These are phyloP conservation scores for Limnephilus auricula DNA, from an alignment of 2,888 invertebrate species.

Conservation along the genomic window DNA sequence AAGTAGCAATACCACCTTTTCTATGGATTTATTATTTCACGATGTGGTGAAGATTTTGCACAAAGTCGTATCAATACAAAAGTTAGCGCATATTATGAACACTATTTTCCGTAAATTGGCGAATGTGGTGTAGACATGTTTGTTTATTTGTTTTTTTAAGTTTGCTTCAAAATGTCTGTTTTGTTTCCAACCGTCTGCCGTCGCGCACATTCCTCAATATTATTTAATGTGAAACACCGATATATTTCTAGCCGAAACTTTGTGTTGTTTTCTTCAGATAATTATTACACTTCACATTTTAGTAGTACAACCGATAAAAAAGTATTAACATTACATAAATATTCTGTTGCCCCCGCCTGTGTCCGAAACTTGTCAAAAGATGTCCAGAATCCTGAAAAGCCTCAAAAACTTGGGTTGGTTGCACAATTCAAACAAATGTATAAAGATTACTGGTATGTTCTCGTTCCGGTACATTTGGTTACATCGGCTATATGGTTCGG, in stretches of 20 bases:
- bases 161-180: constrained; percentile 37
- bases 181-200: constrained; percentile 35
- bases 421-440: constrained; percentile 94
- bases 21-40: constrained; percentile 3
- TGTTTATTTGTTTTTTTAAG: not conserved
- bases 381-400: constrained; percentile 27
- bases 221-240: constrained; percentile 17
- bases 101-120: constrained; percentile 8
- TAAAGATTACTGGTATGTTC: constrained; percentile 97
- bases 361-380: constrained; percentile 39
- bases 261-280: constrained; percentile 18
- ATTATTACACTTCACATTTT: not conserved
- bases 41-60: constrained; percentile 8
- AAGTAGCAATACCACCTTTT: not conserved
- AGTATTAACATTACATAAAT: not conserved
- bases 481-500: constrained; percentile 95
- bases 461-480: constrained; percentile 93
- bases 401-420: constrained; percentile 81
- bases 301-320: constrained; percentile 6
- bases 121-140: constrained; percentile 6
- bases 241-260: constrained; percentile 24
- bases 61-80: not conserved
- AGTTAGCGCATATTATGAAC: not conserved
- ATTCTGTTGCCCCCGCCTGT: constrained; percentile 6
- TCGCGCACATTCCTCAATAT: constrained; percentile 29